Evolutionary conservation across 2,797 vertebrate species (phyloP), one percentile per base, ranked within the genome.

Genomic region (Harpagifer antarcticus): DNA sequence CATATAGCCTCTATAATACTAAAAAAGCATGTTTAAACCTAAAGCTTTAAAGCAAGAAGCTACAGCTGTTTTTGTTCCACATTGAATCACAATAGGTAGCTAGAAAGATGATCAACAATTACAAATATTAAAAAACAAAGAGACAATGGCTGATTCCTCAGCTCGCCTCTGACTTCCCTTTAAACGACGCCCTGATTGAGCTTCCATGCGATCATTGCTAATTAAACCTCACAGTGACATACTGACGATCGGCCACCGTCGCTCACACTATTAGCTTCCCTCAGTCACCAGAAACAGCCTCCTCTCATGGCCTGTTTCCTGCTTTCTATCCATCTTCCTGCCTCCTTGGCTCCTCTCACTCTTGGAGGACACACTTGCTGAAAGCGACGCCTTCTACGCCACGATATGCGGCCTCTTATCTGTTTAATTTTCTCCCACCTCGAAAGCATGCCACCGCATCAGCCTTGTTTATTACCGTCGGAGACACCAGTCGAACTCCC

Each of bases 391-490:
- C 64, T 73, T 55, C 58, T 33, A 68, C 33, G 59, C 47, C 62
- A 63, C 70, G 66, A 79, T 68, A 58, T 45, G 63, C 20, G 0
- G 59, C 23, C 77, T 85, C 82, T 86, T 86, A 86, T 87, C 86
- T 45, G 76, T 88, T 88, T 88, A 84, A 87, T 89, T 90, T 88
- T 77, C 88, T 76, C 73, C 73, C 75, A 82, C 78, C 77, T 74
- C 55, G 52, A 85, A 83, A 76, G 74, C 85, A 78, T 84, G 83
- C 79, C 68, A 31, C 37, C 43, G 82, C 88, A 87, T 91, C 78
- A 49, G 79, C 79, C 78, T 84, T 83, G 88, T 91, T 91, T 88
- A 91, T 92, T 90, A 90, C 68, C 37, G 86, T 83, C 87, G 70
- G 79, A 87, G 79, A 76, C 78, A 78, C 82, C 86, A 52, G 67